Conservation (phyloP, 2,113 vertebrate genomes). For the Motacilla tschutschensis region DNA sequence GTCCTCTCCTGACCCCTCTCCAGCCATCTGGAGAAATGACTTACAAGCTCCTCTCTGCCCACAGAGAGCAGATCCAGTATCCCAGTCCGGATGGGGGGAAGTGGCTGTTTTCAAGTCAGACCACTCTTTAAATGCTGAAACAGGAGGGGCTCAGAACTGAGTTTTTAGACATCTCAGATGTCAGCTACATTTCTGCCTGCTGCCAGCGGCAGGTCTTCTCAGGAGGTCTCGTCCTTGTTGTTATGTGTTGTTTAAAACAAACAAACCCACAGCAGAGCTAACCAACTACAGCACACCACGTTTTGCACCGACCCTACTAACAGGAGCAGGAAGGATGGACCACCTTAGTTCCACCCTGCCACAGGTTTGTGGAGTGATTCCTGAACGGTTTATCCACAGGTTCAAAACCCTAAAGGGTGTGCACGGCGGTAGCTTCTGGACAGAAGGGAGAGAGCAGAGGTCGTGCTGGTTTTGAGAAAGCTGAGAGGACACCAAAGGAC, state of each 20-base stretch:
- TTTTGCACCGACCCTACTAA: background rate
- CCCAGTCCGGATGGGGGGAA: background rate
- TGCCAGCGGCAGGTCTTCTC: background rate
- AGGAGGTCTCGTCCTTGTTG: background rate
- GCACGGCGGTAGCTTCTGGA: background rate
- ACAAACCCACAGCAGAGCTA: background rate
- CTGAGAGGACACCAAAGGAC: background rate
- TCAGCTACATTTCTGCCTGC: background rate
- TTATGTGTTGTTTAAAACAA: background rate
- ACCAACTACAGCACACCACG: background rate
- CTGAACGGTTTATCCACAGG: background rate
- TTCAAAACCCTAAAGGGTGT: background rate
- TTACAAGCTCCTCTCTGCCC: background rate
- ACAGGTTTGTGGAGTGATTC: background rate
- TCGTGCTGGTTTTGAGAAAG: background rate
- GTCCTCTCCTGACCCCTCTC: slow-evolving; percentile 25
- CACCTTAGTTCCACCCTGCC: background rate
- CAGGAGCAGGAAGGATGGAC: background rate
- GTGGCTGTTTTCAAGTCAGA: background rate
- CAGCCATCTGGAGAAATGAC: slow-evolving; percentile 12
- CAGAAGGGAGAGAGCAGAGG: background rate
- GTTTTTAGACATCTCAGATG: background rate
- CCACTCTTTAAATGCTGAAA: background rate
- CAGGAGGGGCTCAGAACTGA: background rate
- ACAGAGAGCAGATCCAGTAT: background rate